phyloP scores from a whole-genome alignment of 30 jellyfish, hydroid and myxozoan genomes.

The Catostylus mosaicus region DNA sequence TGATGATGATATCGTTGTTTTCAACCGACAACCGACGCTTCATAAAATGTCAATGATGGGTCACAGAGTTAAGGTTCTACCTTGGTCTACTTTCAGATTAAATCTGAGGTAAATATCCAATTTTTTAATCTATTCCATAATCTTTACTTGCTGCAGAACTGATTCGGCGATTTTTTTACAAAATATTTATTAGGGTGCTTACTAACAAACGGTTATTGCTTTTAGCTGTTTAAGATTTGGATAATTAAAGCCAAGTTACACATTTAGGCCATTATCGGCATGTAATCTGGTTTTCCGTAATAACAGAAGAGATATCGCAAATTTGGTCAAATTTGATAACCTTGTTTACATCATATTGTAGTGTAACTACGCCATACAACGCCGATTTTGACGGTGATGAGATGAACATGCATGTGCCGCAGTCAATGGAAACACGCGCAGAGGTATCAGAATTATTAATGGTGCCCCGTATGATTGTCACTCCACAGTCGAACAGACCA shows the following conservation, averaged over 20 bases:
- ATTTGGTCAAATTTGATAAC: no score
- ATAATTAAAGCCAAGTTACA: no score
- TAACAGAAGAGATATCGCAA: no score
- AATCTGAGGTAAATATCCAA: constrained; percentile 92
- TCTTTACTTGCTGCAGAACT: no score
- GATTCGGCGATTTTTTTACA: no score
- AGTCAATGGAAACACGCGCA: constrained; percentile 99
- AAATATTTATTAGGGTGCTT: no score
- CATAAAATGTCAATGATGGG: constrained; percentile 99
- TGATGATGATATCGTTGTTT: constrained; percentile 93
- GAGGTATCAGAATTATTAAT: constrained; percentile 93
- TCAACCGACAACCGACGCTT: constrained; percentile 99
- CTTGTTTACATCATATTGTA: not conserved
- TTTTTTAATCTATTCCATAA: no score
- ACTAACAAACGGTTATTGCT: no score
- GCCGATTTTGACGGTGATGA: constrained; percentile 99
- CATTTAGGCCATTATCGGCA: no score
- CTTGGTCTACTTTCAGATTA: constrained; percentile 99
- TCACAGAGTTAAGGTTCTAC: constrained; percentile 97
- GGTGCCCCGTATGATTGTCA: constrained; percentile 97
- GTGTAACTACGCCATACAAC: constrained; percentile 99
- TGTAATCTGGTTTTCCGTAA: no score
- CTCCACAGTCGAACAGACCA: constrained; percentile 99
- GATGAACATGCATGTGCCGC: constrained; percentile 99
- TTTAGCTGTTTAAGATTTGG: no score